phyloP scores from a whole-genome alignment of 2,113 vertebrate species.

The Melospiza georgiana region DNA sequence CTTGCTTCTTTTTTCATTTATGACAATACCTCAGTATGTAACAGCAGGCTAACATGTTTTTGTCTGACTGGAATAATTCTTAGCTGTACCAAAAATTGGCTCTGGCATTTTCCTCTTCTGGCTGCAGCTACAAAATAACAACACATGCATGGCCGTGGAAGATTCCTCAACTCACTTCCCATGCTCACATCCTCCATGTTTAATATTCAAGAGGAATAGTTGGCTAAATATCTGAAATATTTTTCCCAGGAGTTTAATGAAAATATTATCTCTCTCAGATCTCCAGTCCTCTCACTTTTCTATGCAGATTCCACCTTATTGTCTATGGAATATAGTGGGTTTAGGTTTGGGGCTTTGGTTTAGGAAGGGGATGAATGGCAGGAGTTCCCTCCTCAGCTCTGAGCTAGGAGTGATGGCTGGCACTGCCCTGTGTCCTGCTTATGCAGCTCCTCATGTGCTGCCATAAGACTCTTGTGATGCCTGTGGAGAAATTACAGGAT shows the following conservation, averaged over 20 bases:
- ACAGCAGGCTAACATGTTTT: neutral
- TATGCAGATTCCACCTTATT: neutral
- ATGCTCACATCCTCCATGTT: neutral
- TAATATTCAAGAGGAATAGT: neutral
- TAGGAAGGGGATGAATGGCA: neutral
- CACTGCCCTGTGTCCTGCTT: neutral
- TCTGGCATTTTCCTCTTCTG: neutral
- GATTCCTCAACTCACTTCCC: neutral
- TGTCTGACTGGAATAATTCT: neutral
- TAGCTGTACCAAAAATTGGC: neutral
- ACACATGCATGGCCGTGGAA: rapidly evolving
- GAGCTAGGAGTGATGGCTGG: neutral
- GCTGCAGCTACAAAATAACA: neutral
- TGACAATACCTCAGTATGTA: neutral
- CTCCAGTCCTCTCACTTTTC: neutral
- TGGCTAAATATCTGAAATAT: neutral
- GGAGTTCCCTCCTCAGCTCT: neutral
- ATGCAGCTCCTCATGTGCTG: neutral
- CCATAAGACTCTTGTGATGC: neutral
- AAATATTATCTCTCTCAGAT: neutral
- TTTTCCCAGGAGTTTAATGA: neutral
- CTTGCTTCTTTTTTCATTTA: neutral
- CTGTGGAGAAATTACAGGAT: neutral
- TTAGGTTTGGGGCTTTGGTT: neutral
- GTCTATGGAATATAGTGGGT: neutral